Base-by-base conservation (phyloP, 92 coral and sea anemone genomes). In the Blastomussa wellsi region DNA sequence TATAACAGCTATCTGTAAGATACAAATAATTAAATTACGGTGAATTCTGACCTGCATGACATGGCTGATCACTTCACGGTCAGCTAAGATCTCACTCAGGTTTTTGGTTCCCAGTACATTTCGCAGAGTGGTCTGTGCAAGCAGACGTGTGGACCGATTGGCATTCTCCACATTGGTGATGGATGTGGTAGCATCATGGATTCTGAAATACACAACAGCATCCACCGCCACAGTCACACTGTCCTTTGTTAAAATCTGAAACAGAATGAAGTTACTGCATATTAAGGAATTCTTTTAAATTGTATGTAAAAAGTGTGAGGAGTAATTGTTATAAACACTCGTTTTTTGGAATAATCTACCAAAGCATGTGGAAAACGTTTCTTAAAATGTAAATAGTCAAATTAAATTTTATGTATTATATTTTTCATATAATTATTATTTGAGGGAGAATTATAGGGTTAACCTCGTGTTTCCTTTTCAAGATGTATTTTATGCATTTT, bases 181-280 rank as follows among this genome's bases (percentile, higher is more conserved):
- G 5, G 96, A 93, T 82, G 90, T 93, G 44, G 96, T 93, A 15
- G 96, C 96, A 71, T 93, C 92, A 75, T 91, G 79, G 79, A 93
- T 93, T 84, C 92, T 79, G 89, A 91, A 93, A 73, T 93, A 93
- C 20, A 93, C 94, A 51, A 93, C 96, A 37, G 96, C 95, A 82
- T 92, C 95, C 1, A 93, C 96, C 5, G 96, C 96, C 3, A 93
- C 96, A 24, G 96, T 93, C 59, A 93, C 96, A 76, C 96, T 93
- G 94, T 93, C 96, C 75, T 91, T 93, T 36, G 96, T 93, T 86
- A 93, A 81, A 84, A 93, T 91, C 96, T 93, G 71, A 24, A 53
- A 76, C n/a, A 9, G 42, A 69, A 38, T 55, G 64, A 3, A 55
- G 8, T 55, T 55, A 55, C 59, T 14, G 28, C 7, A 20, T 3